Conservation (phyloP, 2,888 invertebrate genomes). For the Callosobruchus maculatus region DNA sequence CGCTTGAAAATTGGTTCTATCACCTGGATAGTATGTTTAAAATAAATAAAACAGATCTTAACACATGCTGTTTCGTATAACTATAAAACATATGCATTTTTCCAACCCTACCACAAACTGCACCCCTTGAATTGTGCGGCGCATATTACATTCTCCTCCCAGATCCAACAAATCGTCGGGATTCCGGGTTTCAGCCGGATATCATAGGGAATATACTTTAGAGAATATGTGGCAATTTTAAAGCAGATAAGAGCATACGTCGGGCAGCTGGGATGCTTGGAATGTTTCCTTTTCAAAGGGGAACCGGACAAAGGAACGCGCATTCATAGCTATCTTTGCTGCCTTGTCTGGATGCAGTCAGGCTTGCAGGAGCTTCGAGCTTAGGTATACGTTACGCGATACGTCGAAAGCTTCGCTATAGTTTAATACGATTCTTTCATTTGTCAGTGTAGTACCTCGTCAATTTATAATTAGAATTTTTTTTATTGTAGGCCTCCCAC, state of each 20-base stretch:
- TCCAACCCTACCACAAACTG: not conserved
- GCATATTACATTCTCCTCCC: not conserved
- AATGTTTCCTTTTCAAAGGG: not conserved
- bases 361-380: not conserved
- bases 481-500: no score
- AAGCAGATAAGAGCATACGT: not conserved
- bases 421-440: no score
- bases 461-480: no score
- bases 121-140: not conserved
- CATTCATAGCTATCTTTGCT: no score
- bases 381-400: not conserved
- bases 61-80: not conserved
- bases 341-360: not conserved
- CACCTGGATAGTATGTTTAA: no score
- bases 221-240: not conserved
- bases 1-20: no score
- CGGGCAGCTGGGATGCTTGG: not conserved
- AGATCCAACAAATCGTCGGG: not conserved
- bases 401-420: no score
- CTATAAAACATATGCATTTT: not conserved
- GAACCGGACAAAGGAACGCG: not conserved
- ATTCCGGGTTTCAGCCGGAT: not conserved
- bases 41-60: no score
- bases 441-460: no score
- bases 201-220: not conserved